Evolutionary conservation across 1,140 invertebrate species (phyloP).

Genomic region (Harlomillsia oculata): DNA sequence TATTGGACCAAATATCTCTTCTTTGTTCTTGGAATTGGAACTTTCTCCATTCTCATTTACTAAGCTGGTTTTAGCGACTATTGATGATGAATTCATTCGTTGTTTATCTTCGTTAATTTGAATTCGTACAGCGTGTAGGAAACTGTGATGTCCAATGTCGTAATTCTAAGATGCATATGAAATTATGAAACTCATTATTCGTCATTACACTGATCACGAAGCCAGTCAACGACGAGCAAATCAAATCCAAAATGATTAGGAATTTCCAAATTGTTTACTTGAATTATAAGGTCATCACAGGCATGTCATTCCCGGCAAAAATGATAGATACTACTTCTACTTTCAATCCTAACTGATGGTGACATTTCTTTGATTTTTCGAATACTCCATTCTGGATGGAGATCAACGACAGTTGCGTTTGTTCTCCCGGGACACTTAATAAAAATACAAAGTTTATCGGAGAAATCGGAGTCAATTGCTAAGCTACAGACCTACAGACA

Average conservation of each 20-base stretch:
- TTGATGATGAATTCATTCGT: neutral
- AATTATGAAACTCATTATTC: no score
- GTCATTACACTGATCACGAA: neutral
- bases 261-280: constrained; percentile 44
- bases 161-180: constrained; percentile 61
- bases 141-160: constrained; percentile 70
- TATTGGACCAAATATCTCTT: constrained; percentile 25
- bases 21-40: constrained; percentile 31
- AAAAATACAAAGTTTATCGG: constrained; percentile 46
- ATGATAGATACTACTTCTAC: constrained; percentile 69
- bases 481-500: constrained; percentile 62
- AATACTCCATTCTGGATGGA: constrained; percentile 66
- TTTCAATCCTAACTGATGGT: constrained; percentile 55
- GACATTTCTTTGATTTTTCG: constrained; percentile 62
- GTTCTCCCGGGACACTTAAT: constrained; percentile 37
- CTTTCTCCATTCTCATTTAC: constrained; percentile 12
- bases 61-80: neutral
- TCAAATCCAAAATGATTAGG: neutral
- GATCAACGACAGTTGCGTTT: constrained; percentile 55
- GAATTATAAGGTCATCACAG: constrained; percentile 59
- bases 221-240: constrained; percentile 1
- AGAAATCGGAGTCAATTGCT: constrained; percentile 79
- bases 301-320: constrained; percentile 72
- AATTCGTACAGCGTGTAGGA: constrained; percentile 59
- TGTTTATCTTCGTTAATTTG: constrained; percentile 12